These are phyloP conservation scores for Sericinus montela DNA, from an alignment of 2,888 invertebrate genomes.

Conservation along the genomic window DNA sequence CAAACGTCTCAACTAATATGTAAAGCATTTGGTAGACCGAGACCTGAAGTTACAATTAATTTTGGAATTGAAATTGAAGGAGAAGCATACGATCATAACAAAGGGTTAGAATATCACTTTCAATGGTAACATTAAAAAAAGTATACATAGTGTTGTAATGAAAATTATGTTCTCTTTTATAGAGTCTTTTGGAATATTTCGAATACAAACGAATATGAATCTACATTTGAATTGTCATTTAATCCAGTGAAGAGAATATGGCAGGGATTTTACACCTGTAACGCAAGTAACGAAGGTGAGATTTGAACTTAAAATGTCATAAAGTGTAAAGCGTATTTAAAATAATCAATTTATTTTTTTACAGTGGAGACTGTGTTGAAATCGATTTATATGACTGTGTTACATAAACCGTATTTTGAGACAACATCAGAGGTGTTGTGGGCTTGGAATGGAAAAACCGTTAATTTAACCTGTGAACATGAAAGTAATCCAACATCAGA, in stretches of 20 bases:
- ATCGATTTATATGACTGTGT: slow-evolving; percentile 45
- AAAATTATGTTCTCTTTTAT: neutral
- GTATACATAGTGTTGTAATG: neutral
- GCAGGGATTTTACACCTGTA: slow-evolving; percentile 53
- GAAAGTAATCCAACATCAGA: slow-evolving; percentile 50
- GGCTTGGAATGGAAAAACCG: slow-evolving; percentile 51
- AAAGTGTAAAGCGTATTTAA: too few relatives aligned
- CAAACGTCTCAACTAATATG: slow-evolving; percentile 42
- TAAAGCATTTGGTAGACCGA: slow-evolving; percentile 47
- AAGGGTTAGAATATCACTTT: slow-evolving; percentile 25
- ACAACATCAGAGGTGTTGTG: slow-evolving; percentile 38
- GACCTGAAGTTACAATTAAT: slow-evolving; percentile 44
- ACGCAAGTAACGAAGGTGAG: slow-evolving; percentile 57
- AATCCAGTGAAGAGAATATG: slow-evolving; percentile 35
- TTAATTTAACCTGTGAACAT: slow-evolving; percentile 51
- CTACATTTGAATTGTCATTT: slow-evolving; percentile 37
- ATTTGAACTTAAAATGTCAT: neutral
- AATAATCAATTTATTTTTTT: neutral
- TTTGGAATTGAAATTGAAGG: slow-evolving; percentile 41
- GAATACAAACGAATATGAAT: slow-evolving; percentile 31
- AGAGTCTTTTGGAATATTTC: slow-evolving; percentile 28
- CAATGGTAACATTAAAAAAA: too few relatives aligned
- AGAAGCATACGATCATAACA: slow-evolving; percentile 31
- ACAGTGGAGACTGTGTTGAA: slow-evolving; percentile 37
- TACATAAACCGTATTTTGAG: slow-evolving; percentile 51